phyloP scores from a whole-genome alignment of 2,888 invertebrate species.

The Coelopa pilipes region DNA sequence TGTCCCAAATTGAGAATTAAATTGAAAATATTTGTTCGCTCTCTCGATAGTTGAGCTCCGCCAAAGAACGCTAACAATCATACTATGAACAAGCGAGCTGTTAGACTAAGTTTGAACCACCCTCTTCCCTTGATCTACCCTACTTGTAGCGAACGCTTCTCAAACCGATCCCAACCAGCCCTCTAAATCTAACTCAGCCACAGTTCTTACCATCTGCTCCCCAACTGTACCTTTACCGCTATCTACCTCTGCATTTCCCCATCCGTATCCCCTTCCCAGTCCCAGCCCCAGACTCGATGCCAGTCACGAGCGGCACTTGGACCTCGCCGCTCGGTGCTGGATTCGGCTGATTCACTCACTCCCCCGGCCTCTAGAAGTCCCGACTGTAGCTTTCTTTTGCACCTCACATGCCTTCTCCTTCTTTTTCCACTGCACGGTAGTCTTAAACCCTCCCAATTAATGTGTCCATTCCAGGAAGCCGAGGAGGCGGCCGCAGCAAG shows the following conservation, averaged over 20 bases:
- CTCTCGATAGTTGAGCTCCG: background rate
- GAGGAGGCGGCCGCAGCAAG: conserved; percentile 80
- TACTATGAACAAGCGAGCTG: conserved; percentile 31
- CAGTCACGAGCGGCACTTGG: background rate
- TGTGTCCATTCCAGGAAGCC: conserved; percentile 75
- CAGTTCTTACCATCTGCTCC: background rate
- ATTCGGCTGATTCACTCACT: background rate
- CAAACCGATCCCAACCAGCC: conserved; percentile 13
- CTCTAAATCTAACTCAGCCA: background rate
- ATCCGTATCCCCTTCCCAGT: background rate
- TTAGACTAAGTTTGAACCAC: conserved; percentile 24
- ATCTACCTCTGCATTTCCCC: background rate
- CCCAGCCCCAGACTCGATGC: background rate
- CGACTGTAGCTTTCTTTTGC: conserved; percentile 14
- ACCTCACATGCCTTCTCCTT: conserved; percentile 18
- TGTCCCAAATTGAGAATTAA: conserved; percentile 40
- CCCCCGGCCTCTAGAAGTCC: background rate
- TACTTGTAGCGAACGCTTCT: background rate
- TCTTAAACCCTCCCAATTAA: conserved; percentile 45
- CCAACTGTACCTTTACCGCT: background rate
- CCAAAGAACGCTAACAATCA: conserved; percentile 17
- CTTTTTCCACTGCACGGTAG: conserved; percentile 42
- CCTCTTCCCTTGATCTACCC: conserved; percentile 11
- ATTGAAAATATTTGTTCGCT: conserved; percentile 50
- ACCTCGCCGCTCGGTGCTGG: background rate